These are phyloP conservation scores for Chondrosia reniformis DNA, from an alignment of 37 sponge, comb jelly and placozoan genomes.

Conservation along the genomic window DNA sequence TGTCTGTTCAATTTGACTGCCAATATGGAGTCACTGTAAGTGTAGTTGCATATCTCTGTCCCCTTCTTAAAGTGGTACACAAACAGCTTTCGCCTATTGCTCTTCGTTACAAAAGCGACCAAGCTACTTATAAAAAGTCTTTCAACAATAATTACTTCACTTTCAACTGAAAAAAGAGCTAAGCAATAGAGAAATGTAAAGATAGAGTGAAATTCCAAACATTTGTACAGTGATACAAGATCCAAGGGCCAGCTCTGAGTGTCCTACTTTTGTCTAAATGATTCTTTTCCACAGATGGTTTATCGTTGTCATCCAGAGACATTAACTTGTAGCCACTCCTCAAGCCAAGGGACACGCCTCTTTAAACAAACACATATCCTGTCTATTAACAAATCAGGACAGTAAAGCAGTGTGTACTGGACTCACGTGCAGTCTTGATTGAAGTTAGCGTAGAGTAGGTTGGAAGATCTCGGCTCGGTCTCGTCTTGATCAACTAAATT, in stretches of 20 bases:
- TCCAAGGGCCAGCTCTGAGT: too few relatives aligned
- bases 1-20: constrained; percentile 92
- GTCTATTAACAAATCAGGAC: not conserved
- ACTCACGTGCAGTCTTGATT: constrained; percentile 90
- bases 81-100: constrained; percentile 84
- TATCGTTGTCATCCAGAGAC: not conserved
- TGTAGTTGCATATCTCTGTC: constrained; percentile 98
- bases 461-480: constrained; percentile 32
- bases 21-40: constrained; percentile 92
- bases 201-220: too few relatives aligned
- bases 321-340: constrained; percentile 12
- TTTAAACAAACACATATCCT: not conserved
- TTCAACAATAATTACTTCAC: constrained; percentile 88
- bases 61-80: constrained; percentile 99
- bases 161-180: constrained; percentile 56
- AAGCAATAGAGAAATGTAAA: not conserved
- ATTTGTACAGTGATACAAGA: too few relatives aligned
- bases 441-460: constrained; percentile 79
- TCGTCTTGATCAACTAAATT: constrained; percentile 56
- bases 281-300: constrained; percentile 18
- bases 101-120: constrained; percentile 85
- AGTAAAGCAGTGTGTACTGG: not conserved
- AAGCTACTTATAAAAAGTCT: constrained; percentile 95
- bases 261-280: constrained; percentile 3
- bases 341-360: not conserved